phyloP scores from a whole-genome alignment of 2,113 vertebrate genomes.

The Ceyx cyanopectus region DNA sequence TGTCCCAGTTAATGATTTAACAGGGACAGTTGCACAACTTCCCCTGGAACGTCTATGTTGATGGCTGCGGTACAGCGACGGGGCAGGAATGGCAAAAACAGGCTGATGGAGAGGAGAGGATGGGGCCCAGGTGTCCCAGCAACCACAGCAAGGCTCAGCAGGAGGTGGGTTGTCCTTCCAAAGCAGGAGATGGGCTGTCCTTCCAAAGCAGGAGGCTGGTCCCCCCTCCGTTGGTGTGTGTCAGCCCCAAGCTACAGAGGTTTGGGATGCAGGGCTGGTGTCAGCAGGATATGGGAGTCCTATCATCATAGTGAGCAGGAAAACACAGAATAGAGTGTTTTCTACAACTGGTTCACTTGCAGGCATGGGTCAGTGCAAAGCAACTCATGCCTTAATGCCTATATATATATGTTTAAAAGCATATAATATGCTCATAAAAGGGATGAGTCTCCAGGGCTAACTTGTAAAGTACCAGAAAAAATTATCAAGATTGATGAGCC shows the following conservation, averaged over 20 bases:
- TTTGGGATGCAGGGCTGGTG: not conserved
- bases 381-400: slow-evolving; percentile 19
- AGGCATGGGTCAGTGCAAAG: not conserved
- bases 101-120: accelerated
- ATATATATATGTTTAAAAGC: slow-evolving; percentile 11
- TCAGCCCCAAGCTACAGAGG: not conserved
- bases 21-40: slow-evolving; percentile 36
- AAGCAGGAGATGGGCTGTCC: not conserved
- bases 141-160: not conserved
- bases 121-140: not conserved
- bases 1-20: slow-evolving; percentile 59
- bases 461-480: slow-evolving; percentile 39
- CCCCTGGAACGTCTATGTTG: slow-evolving; percentile 47
- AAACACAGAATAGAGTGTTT: not conserved
- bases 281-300: not conserved
- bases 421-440: slow-evolving; percentile 31
- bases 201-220: not conserved
- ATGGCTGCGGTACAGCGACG: slow-evolving; percentile 24
- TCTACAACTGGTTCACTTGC: not conserved
- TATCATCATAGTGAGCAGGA: not conserved
- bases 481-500: slow-evolving; percentile 8
- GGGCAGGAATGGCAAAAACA: slow-evolving; percentile 46
- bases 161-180: not conserved
- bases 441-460: slow-evolving; percentile 1
- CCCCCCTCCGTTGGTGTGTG: accelerated